Evolutionary conservation across 37 sponge, comb jelly and placozoan genomes (phyloP).

Genomic region (Axinella damicornis): DNA sequence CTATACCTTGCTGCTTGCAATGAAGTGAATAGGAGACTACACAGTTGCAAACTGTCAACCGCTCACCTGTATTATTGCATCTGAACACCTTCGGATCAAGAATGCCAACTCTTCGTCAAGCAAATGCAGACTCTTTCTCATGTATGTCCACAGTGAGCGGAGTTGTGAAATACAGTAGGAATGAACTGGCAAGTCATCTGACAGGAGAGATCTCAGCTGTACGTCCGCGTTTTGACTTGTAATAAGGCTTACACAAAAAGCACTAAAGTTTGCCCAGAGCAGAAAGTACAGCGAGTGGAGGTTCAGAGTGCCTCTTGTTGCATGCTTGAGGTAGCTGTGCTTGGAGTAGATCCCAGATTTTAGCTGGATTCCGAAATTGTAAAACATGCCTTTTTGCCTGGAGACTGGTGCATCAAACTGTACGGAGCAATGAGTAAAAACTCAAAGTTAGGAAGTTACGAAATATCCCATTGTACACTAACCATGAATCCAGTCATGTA

Average conservation of each 20-base stretch:
- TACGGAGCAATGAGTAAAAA: too few relatives aligned
- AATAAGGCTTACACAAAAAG: conserved; percentile 29
- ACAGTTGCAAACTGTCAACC: too few relatives aligned
- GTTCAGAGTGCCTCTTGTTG: conserved; percentile 24
- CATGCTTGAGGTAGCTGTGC: background rate
- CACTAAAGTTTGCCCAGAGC: conserved; percentile 46
- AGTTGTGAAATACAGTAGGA: conserved; percentile 58
- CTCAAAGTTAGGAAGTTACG: too few relatives aligned
- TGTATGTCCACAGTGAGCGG: conserved; percentile 42
- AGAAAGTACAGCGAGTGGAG: conserved; percentile 44
- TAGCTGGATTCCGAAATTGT: conserved; percentile 9
- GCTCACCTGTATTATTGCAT: too few relatives aligned
- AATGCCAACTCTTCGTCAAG: conserved; percentile 54
- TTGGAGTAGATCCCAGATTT: conserved; percentile 2
- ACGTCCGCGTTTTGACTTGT: conserved; percentile 23
- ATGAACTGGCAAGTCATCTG: conserved; percentile 51
- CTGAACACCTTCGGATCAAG: background rate
- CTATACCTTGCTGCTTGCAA: too few relatives aligned
- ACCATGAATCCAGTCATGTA: conserved; percentile 85
- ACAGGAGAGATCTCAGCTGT: conserved; percentile 13
- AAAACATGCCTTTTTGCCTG: background rate
- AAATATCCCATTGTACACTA: background rate
- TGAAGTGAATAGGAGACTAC: too few relatives aligned
- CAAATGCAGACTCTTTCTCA: conserved; percentile 38
- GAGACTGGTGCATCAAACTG: too few relatives aligned